These are phyloP conservation scores for Mormoops blainvillei DNA, from an alignment of 2,113 vertebrate genomes.

Conservation along the genomic window DNA sequence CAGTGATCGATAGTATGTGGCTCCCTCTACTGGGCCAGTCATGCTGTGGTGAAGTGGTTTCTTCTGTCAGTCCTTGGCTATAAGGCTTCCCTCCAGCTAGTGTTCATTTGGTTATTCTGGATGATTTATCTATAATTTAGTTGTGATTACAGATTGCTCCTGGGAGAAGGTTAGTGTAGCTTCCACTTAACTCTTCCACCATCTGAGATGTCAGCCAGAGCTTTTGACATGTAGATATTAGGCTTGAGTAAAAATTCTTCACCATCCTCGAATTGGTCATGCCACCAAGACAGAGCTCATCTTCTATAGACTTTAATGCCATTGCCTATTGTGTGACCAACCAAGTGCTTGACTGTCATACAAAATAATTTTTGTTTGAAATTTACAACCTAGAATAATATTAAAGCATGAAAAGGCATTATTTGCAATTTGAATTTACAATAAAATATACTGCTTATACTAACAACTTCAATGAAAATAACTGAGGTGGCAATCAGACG, in stretches of 20 bases:
- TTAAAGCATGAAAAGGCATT: background rate
- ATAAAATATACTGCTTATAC: background rate
- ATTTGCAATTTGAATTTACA: constrained; percentile 31
- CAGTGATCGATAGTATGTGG: too few relatives aligned
- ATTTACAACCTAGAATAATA: background rate
- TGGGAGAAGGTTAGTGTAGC: too few relatives aligned
- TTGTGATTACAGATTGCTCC: too few relatives aligned
- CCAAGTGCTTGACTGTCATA: background rate
- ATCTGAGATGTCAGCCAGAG: background rate
- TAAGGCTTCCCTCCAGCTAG: too few relatives aligned
- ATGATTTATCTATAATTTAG: too few relatives aligned
- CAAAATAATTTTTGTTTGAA: background rate
- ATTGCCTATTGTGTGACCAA: background rate
- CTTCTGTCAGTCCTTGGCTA: too few relatives aligned
- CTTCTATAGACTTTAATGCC: background rate
- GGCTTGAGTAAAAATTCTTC: background rate
- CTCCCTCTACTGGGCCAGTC: too few relatives aligned
- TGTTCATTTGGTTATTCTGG: too few relatives aligned
- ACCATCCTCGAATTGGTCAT: background rate
- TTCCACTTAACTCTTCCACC: too few relatives aligned
- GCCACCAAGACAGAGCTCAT: background rate
- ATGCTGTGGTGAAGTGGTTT: too few relatives aligned
- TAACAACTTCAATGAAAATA: background rate
- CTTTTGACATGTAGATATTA: background rate
- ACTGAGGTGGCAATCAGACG: background rate